These are phyloP conservation scores for Hydropotes inermis DNA, from an alignment of 2,113 vertebrate genomes.

Conservation along the genomic window DNA sequence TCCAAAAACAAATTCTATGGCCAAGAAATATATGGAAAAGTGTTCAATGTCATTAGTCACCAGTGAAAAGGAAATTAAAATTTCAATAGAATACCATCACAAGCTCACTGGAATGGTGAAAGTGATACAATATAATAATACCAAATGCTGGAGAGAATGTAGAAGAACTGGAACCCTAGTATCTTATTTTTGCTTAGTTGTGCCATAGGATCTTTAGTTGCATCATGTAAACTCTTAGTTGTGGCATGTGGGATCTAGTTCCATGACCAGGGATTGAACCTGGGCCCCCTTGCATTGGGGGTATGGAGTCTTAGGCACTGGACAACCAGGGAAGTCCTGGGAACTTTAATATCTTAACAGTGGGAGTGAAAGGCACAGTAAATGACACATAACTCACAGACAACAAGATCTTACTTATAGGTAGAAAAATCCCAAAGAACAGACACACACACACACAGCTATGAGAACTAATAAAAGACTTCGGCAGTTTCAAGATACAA, in stretches of 20 bases:
- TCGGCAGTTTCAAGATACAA: not conserved
- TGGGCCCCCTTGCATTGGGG: not conserved
- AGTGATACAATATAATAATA: not conserved
- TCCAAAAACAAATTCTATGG: slow-evolving; percentile 32
- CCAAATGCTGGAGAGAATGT: not conserved
- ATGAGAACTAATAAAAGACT: not conserved
- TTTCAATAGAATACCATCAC: not conserved
- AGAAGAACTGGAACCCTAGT: not conserved
- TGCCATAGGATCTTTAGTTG: not conserved
- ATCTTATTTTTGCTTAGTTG: not conserved
- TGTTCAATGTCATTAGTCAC: not conserved
- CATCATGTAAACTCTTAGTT: not conserved
- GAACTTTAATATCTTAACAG: not conserved
- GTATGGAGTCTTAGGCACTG: not conserved
- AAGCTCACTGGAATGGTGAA: not conserved
- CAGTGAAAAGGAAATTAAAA: slow-evolving; percentile 1
- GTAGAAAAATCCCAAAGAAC: not conserved
- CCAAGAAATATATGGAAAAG: not conserved
- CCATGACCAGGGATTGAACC: not conserved
- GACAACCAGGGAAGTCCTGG: not conserved
- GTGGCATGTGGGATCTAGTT: not conserved
- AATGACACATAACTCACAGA: not conserved
- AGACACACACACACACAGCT: not conserved
- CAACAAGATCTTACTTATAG: not conserved
- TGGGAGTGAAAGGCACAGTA: not conserved